A percentile compares a stretch with the other conserved stretches of the same genome.
Evolutionary conservation across 2,888 invertebrate species (phyloP).

Genomic region (Clepsis dumicolana): DNA sequence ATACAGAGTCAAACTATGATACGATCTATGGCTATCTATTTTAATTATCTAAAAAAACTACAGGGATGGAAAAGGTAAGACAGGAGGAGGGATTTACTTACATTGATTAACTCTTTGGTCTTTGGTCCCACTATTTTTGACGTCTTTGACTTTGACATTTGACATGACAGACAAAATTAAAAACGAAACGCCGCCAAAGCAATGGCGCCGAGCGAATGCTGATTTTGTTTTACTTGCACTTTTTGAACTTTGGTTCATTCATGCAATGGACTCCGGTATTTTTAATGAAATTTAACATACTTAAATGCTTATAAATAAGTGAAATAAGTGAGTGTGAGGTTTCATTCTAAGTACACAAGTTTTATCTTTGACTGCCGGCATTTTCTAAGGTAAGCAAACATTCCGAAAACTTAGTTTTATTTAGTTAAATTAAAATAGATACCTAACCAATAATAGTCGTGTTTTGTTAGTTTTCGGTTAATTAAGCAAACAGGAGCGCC

Average conservation of each 20-base stretch:
- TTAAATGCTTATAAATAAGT: neutral
- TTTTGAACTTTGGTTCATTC: slow-evolving; percentile 21
- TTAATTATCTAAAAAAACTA: no score
- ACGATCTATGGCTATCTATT: no score
- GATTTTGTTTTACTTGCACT: slow-evolving; percentile 1
- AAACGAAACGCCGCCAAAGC: slow-evolving; percentile 2
- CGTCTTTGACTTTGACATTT: neutral
- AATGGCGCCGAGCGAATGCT: slow-evolving; percentile 3
- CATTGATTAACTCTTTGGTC: no score
- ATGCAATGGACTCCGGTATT: neutral
- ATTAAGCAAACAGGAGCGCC: no score
- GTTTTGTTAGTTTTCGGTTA: neutral
- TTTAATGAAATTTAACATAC: neutral
- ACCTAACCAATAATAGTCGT: neutral
- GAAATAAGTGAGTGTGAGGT: neutral
- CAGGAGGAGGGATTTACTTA: no score
- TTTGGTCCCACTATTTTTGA: neutral
- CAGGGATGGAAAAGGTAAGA: no score
- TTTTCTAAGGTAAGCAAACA: slow-evolving; percentile 5
- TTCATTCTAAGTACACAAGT: neutral
- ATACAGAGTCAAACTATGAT: no score
- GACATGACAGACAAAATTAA: slow-evolving; percentile 1
- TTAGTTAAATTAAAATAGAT: no score
- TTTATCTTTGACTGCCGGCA: neutral
- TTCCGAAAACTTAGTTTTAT: neutral